Evolutionary conservation across 2,797 vertebrate genomes (phyloP).

Genomic region (Notamacropus eugenii): DNA sequence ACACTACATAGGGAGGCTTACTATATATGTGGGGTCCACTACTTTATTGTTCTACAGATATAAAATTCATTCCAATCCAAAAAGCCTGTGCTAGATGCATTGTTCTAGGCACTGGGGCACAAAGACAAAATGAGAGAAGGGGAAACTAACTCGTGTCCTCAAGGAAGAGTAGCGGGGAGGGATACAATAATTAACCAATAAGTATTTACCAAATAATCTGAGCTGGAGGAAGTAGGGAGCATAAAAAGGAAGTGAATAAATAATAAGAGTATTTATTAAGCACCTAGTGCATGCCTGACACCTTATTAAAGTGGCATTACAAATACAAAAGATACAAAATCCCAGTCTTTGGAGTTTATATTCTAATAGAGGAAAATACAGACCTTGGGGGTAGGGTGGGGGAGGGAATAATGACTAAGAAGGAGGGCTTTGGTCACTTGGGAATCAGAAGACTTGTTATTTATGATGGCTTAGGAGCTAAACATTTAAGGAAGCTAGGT

Average conservation of each 20-base stretch:
- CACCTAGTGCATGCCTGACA: neutral
- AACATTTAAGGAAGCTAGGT: neutral
- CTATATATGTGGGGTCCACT: no score
- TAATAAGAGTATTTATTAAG: neutral
- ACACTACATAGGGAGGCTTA: neutral
- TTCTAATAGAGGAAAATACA: neutral
- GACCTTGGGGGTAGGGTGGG: neutral
- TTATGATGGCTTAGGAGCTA: neutral
- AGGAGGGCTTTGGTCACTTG: neutral
- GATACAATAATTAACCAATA: neutral
- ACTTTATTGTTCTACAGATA: neutral
- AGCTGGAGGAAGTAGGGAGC: neutral
- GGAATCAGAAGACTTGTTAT: neutral
- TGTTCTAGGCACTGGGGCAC: neutral
- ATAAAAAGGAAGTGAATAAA: neutral
- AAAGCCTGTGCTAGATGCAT: neutral
- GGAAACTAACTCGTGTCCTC: neutral
- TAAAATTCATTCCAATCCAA: neutral
- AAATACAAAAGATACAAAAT: neutral
- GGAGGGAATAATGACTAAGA: neutral
- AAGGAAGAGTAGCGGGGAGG: neutral
- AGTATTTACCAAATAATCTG: neutral
- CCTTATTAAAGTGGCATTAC: neutral
- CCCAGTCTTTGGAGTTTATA: neutral
- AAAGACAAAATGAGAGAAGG: neutral